Percentiles rank a stretch among this genome's conserved stretches.
These are phyloP conservation scores for Cantharis rufa DNA, from an alignment of 2,888 invertebrate species.

Conservation along the genomic window DNA sequence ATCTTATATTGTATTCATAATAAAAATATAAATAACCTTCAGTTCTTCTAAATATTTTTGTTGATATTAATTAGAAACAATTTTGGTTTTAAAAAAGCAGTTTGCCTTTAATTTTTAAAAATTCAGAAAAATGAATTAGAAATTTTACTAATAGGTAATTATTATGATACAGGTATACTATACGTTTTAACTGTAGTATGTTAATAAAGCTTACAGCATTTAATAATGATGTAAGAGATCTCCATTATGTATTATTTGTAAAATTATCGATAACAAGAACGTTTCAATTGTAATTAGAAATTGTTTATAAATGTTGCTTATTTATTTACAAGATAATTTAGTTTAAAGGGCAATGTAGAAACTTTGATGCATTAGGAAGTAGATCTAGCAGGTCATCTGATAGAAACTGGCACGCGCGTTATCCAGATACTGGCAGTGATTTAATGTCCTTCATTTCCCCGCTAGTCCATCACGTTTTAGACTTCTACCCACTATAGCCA, in stretches of 20 bases:
- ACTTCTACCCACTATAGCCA: conserved; percentile 10
- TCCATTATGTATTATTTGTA: neutral
- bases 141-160: too few relatives aligned
- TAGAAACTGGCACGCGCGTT: conserved; percentile 51
- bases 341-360: conserved; percentile 1
- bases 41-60: too few relatives aligned
- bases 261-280: conserved; percentile 11
- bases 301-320: conserved; percentile 9
- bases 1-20: too few relatives aligned
- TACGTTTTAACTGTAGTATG: too few relatives aligned
- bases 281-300: conserved; percentile 12
- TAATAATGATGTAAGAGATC: too few relatives aligned
- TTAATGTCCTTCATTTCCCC: conserved; percentile 50
- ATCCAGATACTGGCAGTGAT: conserved; percentile 51
- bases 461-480: conserved; percentile 49
- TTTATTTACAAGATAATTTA: conserved; percentile 1
- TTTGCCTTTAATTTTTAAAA: too few relatives aligned
- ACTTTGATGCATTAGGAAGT: conserved; percentile 30
- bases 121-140: too few relatives aligned
- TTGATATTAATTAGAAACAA: too few relatives aligned
- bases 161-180: too few relatives aligned
- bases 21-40: too few relatives aligned
- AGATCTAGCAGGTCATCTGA: conserved; percentile 54
- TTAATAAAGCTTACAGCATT: too few relatives aligned
- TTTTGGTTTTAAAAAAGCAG: too few relatives aligned